Percentiles rank a stretch among this genome's conserved stretches.
phyloP scores from a whole-genome alignment of 2,888 invertebrate genomes.

The Leucania comma region DNA sequence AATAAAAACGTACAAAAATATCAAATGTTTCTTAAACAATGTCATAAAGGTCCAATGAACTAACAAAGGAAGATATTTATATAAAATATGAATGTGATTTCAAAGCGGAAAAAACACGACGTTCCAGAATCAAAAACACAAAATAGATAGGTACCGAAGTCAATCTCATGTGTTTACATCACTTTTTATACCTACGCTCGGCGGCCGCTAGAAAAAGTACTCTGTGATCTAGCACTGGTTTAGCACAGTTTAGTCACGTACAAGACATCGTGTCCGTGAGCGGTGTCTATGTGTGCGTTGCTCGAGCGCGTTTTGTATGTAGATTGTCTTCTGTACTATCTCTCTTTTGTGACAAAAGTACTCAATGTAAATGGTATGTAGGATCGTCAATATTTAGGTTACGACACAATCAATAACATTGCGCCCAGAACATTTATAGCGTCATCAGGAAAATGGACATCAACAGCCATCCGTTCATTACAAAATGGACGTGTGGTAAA shows the following conservation, averaged over 20 bases:
- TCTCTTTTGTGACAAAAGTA: too few relatives aligned
- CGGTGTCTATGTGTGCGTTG: too few relatives aligned
- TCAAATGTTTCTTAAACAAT: background rate
- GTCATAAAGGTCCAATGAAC: slow-evolving; percentile 8
- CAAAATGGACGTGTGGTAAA: slow-evolving; percentile 1
- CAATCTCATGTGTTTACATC: too few relatives aligned
- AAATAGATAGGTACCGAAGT: too few relatives aligned
- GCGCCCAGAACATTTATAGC: slow-evolving; percentile 8
- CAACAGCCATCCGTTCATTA: background rate
- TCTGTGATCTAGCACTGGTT: too few relatives aligned
- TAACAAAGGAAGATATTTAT: slow-evolving; percentile 34
- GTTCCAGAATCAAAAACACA: too few relatives aligned
- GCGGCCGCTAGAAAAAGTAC: too few relatives aligned
- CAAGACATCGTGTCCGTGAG: too few relatives aligned
- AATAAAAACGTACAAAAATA: slow-evolving; percentile 14
- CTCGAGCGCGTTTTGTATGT: too few relatives aligned
- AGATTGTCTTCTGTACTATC: too few relatives aligned
- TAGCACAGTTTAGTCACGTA: too few relatives aligned
- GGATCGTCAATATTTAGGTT: slow-evolving; percentile 54
- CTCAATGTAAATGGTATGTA: slow-evolving; percentile 43
- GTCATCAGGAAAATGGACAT: slow-evolving; percentile 28
- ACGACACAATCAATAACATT: slow-evolving; percentile 33
- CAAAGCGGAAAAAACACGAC: slow-evolving; percentile 36
- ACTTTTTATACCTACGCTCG: too few relatives aligned
- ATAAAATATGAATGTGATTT: slow-evolving; percentile 46